phyloP scores from a whole-genome alignment of 2,888 invertebrate genomes.

The Hemistola chrysoprasaria region DNA sequence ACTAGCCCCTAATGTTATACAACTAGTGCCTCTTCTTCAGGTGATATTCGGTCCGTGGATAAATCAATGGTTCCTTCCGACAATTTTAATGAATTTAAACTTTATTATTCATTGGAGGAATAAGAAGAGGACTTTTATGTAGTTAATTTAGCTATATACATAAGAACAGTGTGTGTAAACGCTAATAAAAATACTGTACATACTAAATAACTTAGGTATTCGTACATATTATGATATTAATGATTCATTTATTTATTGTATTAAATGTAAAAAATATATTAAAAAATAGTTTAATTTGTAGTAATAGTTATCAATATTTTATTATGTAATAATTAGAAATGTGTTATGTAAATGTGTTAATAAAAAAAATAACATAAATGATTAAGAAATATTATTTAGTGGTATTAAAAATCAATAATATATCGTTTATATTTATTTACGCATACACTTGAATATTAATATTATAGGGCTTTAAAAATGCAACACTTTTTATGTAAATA shows the following conservation, averaged over 20 bases:
- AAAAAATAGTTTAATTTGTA: conserved; percentile 41
- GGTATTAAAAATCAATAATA: too few species aligned
- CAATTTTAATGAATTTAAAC: conserved; percentile 18
- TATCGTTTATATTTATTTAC: too few species aligned
- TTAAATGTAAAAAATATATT: conserved; percentile 45
- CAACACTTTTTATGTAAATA: conserved; percentile 50
- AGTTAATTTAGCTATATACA: conserved; percentile 35
- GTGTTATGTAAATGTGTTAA: too few species aligned
- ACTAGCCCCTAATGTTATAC: conserved; percentile 31
- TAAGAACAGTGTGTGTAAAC: too few species aligned
- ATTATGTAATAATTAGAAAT: too few species aligned
- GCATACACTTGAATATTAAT: conserved; percentile 50
- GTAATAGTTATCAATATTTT: conserved; percentile 42
- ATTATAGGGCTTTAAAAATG: conserved; percentile 54
- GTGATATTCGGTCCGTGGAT: conserved; percentile 25
- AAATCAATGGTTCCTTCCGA: conserved; percentile 25
- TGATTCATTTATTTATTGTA: too few species aligned
- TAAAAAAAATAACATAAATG: conserved; percentile 39
- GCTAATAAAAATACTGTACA: too few species aligned
- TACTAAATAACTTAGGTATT: too few species aligned
- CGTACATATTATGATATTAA: too few species aligned
- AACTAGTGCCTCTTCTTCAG: conserved; percentile 39
- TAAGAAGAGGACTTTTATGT: conserved; percentile 30
- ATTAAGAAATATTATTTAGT: conserved; percentile 43
- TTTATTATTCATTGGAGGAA: conserved; percentile 24